A percentile compares a stretch with the other conserved stretches of the same genome.
Evolutionary conservation across 1,140 invertebrate species (phyloP).

Genomic region (silkworm (Bombyx mori)): ASM3026992v2 NC_085111.1:1218001-1218500

Average conservation of each 20-base stretch:
- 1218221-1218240: constrained; percentile 77
- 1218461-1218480: constrained; percentile 88
- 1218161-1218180: constrained; percentile 81
- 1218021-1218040: constrained; percentile 88
- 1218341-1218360: constrained; percentile 86
- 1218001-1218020: constrained; percentile 94
- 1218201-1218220: constrained; percentile 87
- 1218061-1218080: constrained; percentile 92
- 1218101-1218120: constrained; percentile 94
- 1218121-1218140: constrained; percentile 85
- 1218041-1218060: constrained; percentile 87
- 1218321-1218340: constrained; percentile 86
- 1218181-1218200: constrained; percentile 88
- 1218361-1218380: constrained; percentile 76
- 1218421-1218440: constrained; percentile 76
- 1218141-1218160: constrained; percentile 75
- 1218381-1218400: constrained; percentile 82
- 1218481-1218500: constrained; percentile 81
- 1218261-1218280: constrained; percentile 82
- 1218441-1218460: constrained; percentile 83
- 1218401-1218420: constrained; percentile 80
- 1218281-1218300: constrained; percentile 83
- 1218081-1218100: constrained; percentile 87
- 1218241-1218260: constrained; percentile 79
- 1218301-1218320: constrained; percentile 88